These are phyloP conservation scores for Neogale vison DNA, from an alignment of 2,113 vertebrate species.

Conservation along the genomic window DNA sequence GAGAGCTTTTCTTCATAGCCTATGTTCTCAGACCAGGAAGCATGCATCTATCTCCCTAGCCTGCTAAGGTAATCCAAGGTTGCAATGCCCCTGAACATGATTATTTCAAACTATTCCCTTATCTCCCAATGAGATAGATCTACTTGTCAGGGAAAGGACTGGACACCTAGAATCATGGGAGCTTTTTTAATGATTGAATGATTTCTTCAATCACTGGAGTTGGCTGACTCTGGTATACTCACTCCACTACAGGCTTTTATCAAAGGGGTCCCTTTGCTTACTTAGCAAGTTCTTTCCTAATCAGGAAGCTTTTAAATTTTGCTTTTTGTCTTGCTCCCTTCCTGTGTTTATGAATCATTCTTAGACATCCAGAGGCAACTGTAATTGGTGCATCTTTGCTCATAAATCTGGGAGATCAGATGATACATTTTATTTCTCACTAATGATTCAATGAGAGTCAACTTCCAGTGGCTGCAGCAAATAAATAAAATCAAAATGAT, in stretches of 20 bases:
- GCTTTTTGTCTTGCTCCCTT: background rate
- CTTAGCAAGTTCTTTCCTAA: background rate
- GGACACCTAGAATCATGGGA: background rate
- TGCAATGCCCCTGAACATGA: background rate
- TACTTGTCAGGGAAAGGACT: background rate
- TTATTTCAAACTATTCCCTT: background rate
- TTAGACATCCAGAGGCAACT: background rate
- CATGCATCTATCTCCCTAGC: background rate
- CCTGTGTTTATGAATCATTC: background rate
- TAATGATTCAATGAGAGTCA: background rate
- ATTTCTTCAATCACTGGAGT: background rate
- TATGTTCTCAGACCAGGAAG: background rate
- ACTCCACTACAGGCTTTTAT: background rate
- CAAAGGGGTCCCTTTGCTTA: background rate
- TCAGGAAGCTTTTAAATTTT: background rate
- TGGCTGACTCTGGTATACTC: background rate
- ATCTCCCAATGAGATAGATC: background rate
- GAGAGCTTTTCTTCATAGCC: background rate
- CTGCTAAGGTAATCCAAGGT: background rate
- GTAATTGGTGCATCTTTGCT: background rate
- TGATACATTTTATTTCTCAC: conserved; percentile 21
- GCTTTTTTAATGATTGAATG: background rate
- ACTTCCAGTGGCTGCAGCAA: conserved; percentile 26
- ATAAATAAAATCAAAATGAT: conserved; percentile 47
- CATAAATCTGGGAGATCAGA: background rate